Evolutionary conservation across 2,797 vertebrate species (phyloP).

Genomic region (Centroberyx gerrardi): DNA sequence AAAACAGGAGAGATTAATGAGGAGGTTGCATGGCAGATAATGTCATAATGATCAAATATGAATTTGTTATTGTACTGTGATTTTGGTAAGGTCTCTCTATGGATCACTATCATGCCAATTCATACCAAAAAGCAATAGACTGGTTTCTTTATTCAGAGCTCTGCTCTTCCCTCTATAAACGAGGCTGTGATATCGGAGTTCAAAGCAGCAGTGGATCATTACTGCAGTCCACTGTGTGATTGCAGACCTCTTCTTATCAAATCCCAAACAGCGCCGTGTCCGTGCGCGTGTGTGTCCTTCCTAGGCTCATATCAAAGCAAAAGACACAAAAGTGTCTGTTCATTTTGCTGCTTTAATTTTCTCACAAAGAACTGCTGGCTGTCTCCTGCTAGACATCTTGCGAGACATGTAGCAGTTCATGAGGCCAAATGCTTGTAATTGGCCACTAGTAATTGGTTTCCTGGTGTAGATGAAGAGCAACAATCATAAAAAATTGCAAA

Average conservation of each 20-base stretch:
- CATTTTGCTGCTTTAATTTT: slow-evolving; percentile 58
- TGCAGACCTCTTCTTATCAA: slow-evolving; percentile 47
- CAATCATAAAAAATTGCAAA: not conserved
- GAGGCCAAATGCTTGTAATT: slow-evolving; percentile 19
- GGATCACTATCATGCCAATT: slow-evolving; percentile 6
- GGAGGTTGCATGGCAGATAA: not conserved
- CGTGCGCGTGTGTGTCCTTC: slow-evolving; percentile 27
- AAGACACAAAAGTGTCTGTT: slow-evolving; percentile 48
- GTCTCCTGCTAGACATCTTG: slow-evolving; percentile 22
- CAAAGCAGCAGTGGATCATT: slow-evolving; percentile 65
- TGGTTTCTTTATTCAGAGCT: slow-evolving; percentile 32
- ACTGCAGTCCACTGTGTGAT: slow-evolving; percentile 52
- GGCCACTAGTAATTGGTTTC: slow-evolving; percentile 20
- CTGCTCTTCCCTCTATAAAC: slow-evolving; percentile 32
- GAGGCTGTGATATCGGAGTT: slow-evolving; percentile 57
- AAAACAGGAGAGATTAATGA: not conserved
- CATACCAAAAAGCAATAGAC: slow-evolving; percentile 15
- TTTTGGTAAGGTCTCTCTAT: not conserved
- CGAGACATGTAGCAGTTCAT: slow-evolving; percentile 15
- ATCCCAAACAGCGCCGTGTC: slow-evolving; percentile 21
- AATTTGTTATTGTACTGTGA: slow-evolving; percentile 7
- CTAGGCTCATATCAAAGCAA: slow-evolving; percentile 48
- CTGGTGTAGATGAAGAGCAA: not conserved
- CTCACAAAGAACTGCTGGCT: slow-evolving; percentile 20
- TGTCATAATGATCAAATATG: slow-evolving; percentile 21